Evolutionary conservation across 1,140 invertebrate species (phyloP), one percentile per base, ranked within the genome.

Genomic region (Mizuhopecten yessoensis): DNA sequence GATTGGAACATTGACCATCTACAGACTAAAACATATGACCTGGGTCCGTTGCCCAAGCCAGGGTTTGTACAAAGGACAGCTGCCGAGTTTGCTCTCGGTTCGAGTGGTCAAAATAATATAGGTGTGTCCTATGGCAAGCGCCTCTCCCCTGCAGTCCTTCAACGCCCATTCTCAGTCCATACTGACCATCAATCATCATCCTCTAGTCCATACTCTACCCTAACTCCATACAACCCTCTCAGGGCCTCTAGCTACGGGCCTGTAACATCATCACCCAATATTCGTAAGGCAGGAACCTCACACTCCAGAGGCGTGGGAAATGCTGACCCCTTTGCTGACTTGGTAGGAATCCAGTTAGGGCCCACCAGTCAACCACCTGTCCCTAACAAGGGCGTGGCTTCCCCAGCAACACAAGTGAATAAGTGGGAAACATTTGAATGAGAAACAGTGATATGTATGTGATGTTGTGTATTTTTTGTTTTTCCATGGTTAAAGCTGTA

Each of bases 361-460:
- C 49, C 86, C 10, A 34, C 86, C 57, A 86, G 86, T 36, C 88
- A 89, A 45, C 86, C 88, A n/a, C 45, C 86, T 86, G 34, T 29
- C 33, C 49, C 34, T 45, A 89, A 89, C 34, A 36, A 33, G 34
- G 88, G n/a, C 2, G 88, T 34, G 36, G 86, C 34, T 89, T 86
- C 88, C 88, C 86, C 88, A 23, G 57, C 57, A 75, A 23, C 57
- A 5, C 88, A 45, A 15, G n/a, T 86, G 33, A 89, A 89, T 34
- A 89, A 34, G 11, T 89, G 88, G 88, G 88, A 89, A 36, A 89
- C 88, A 34, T 89, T 89, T 89, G 88, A 89, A n/a, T 89, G 36
- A 89, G 17, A 20, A 45, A 45, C 42, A 45, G n/a, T 86, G 39
- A 42, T 36, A 34, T 36, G 33, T 36, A 36, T 0, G 29, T 87